phyloP scores from a whole-genome alignment of 2,113 vertebrate genomes.

The Vimba vimba region DNA sequence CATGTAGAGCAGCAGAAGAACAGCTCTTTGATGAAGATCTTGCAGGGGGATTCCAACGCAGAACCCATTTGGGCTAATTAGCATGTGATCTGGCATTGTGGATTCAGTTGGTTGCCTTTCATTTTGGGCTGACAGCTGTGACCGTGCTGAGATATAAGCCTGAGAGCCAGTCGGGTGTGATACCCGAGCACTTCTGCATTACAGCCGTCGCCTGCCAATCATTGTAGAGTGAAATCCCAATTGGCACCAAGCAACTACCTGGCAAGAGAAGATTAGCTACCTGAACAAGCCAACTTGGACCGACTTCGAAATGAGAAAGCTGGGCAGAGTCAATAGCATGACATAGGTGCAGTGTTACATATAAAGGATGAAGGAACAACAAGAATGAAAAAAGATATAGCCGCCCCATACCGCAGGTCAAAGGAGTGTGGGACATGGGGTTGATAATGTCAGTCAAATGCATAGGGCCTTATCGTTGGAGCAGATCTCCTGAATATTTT shows the following conservation, averaged over 20 bases:
- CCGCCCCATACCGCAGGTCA: background rate
- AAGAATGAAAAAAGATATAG: constrained; percentile 19
- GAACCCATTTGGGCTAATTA: constrained; percentile 27
- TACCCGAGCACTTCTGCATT: constrained; percentile 20
- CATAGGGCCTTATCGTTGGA: constrained; percentile 58
- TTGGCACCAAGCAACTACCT: constrained; percentile 1
- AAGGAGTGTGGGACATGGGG: background rate
- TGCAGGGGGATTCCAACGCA: constrained; percentile 28
- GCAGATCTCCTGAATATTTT: constrained; percentile 70
- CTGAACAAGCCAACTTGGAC: constrained; percentile 18
- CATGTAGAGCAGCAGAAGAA: background rate
- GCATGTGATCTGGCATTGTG: background rate
- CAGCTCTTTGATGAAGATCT: background rate
- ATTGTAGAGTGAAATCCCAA: background rate
- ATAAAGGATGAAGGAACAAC: constrained; percentile 18
- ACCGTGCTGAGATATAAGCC: constrained; percentile 19
- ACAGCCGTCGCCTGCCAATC: background rate
- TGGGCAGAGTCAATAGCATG: background rate
- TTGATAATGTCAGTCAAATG: constrained; percentile 65
- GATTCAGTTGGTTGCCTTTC: constrained; percentile 26
- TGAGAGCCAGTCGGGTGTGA: constrained; percentile 21
- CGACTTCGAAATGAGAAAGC: constrained; percentile 2
- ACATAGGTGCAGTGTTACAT: constrained; percentile 48
- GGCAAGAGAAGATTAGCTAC: constrained; percentile 17
- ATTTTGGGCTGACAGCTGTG: constrained; percentile 24